phyloP scores from a whole-genome alignment of 2,888 invertebrate genomes.

The Meiosimyza decipiens region DNA sequence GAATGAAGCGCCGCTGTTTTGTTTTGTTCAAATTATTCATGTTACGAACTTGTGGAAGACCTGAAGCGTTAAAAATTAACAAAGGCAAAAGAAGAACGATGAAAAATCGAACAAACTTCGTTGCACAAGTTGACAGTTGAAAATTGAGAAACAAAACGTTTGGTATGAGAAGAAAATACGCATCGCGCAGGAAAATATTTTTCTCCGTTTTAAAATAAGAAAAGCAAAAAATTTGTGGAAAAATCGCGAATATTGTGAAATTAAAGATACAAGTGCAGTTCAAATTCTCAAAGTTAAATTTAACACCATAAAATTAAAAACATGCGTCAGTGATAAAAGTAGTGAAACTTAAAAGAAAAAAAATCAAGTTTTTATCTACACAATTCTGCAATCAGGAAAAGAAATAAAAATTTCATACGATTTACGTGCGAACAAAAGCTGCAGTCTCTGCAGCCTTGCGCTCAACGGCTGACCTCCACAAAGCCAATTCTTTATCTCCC shows the following conservation, averaged over 20 bases:
- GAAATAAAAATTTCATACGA: neutral
- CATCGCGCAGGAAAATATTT: too few species aligned
- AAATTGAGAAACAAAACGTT: neutral
- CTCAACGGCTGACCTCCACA: constrained; percentile 9
- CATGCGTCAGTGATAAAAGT: too few species aligned
- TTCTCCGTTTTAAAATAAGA: too few species aligned
- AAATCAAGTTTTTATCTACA: neutral
- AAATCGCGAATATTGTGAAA: constrained; percentile 4
- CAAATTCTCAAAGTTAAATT: neutral
- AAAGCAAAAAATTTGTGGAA: neutral
- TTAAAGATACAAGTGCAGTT: neutral
- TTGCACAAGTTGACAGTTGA: constrained; percentile 5
- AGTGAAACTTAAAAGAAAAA: neutral
- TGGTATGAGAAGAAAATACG: too few species aligned
- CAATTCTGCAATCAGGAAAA: neutral
- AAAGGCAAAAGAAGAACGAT: neutral
- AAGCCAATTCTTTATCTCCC: neutral
- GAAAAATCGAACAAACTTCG: constrained; percentile 15
- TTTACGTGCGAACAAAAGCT: too few species aligned
- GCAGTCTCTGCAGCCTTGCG: constrained; percentile 2
- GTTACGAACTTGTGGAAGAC: neutral
- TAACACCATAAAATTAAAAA: too few species aligned
- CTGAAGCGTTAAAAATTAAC: neutral
- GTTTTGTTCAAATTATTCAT: constrained; percentile 6
- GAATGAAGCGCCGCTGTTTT: neutral